Evolutionary conservation across 2,888 invertebrate species (phyloP).

Genomic region (Erebia epiphron): DNA sequence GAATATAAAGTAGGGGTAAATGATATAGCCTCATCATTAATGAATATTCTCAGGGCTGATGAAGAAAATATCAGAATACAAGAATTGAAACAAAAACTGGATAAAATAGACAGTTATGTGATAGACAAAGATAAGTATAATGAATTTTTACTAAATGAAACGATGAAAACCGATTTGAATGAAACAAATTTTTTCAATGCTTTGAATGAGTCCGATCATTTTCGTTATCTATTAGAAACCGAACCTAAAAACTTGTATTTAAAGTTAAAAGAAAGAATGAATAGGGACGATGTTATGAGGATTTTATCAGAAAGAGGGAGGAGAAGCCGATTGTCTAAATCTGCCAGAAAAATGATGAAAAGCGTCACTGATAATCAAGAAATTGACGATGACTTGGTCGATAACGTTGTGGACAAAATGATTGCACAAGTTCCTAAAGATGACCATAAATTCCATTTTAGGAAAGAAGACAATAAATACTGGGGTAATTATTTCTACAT

Average conservation of each 20-base stretch:
- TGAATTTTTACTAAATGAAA: conserved; percentile 53
- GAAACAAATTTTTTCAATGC: conserved; percentile 64
- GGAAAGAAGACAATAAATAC: conserved; percentile 53
- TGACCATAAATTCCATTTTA: conserved; percentile 53
- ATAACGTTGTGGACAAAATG: conserved; percentile 62
- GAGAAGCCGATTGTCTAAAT: conserved; percentile 46
- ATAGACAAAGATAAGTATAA: conserved; percentile 55
- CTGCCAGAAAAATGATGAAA: conserved; percentile 58
- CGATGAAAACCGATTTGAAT: conserved; percentile 53
- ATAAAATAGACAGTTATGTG: conserved; percentile 55
- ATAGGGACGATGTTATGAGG: conserved; percentile 64
- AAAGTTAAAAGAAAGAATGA: conserved; percentile 68
- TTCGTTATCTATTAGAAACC: conserved; percentile 48
- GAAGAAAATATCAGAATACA: conserved; percentile 48
- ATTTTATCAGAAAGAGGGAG: conserved; percentile 52
- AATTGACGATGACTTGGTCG: conserved; percentile 41
- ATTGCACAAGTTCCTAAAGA: conserved; percentile 60
- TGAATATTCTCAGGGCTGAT: conserved; percentile 43
- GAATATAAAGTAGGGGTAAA: conserved; percentile 37
- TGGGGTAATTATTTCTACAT: conserved; percentile 58
- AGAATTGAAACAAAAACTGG: conserved; percentile 60
- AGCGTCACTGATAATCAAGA: conserved; percentile 44
- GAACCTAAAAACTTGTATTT: conserved; percentile 62
- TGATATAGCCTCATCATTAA: conserved; percentile 48
- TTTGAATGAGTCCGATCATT: conserved; percentile 59